A percentile compares a stretch with the other conserved stretches of the same genome.
Evolutionary conservation across 1,140 invertebrate species (phyloP).

Genomic region (Apis laboriosa): DNA sequence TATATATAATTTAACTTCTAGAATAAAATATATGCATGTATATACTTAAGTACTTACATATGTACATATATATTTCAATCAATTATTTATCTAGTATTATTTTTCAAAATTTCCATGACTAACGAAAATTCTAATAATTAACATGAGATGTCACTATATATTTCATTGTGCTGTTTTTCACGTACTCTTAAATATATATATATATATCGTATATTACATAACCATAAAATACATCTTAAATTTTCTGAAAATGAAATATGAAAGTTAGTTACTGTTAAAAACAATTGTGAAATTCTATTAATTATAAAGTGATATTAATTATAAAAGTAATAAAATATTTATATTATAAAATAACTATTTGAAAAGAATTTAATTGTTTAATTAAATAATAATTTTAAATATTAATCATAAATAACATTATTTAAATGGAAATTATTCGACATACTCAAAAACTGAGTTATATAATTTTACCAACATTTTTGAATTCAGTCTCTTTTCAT

Average conservation of each 20-base stretch:
- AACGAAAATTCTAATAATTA: neutral
- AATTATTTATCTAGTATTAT: neutral
- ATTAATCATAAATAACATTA: neutral
- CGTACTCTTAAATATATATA: neutral
- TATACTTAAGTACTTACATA: too few relatives aligned
- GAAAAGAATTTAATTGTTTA: neutral
- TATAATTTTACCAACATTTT: neutral
- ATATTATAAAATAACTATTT: neutral
- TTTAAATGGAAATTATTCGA: conserved; percentile 20
- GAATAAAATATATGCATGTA: neutral
- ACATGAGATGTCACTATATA: neutral
- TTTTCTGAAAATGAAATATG: neutral
- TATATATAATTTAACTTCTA: neutral
- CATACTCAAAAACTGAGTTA: neutral
- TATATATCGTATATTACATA: neutral
- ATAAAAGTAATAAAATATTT: neutral
- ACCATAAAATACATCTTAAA: neutral
- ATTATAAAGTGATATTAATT: neutral
- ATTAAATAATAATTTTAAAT: neutral
- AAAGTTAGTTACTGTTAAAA: neutral
- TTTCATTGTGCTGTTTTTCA: neutral
- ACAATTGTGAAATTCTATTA: neutral
- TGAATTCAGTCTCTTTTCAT: neutral
- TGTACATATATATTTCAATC: neutral
- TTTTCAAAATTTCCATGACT: neutral